Percentiles rank a stretch among this genome's conserved stretches.
Evolutionary conservation across 2,797 vertebrate species (phyloP).

Genomic region (Pyrocephalus nanus): DNA sequence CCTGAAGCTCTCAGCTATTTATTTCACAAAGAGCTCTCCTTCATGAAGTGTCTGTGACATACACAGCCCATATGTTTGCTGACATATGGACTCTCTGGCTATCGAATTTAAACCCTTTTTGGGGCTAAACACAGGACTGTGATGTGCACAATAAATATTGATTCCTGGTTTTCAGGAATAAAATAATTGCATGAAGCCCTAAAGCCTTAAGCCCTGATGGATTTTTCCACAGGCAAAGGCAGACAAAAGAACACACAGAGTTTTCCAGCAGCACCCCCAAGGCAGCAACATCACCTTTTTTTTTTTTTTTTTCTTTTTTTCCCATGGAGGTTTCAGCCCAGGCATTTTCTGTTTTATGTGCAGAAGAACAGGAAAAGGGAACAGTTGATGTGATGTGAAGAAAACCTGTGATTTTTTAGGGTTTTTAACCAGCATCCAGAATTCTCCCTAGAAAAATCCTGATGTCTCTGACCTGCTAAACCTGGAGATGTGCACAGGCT

Average conservation of each 20-base stretch:
- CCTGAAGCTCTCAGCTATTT: neutral
- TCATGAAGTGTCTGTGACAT: no score
- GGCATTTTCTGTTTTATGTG: neutral
- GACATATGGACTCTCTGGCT: neutral
- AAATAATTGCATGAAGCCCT: neutral
- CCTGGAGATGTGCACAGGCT: neutral
- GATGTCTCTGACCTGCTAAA: neutral
- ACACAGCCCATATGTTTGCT: fast-evolving
- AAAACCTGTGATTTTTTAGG: neutral
- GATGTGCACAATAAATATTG: neutral
- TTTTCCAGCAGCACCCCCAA: neutral
- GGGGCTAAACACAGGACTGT: neutral
- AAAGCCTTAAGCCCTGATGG: neutral
- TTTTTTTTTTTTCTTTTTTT: neutral
- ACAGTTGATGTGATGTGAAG: neutral
- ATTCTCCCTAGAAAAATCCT: neutral
- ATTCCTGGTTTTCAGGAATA: neutral
- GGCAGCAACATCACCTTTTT: neutral
- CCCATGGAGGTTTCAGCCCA: neutral
- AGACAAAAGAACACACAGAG: neutral
- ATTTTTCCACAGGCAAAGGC: neutral
- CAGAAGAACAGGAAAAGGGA: neutral
- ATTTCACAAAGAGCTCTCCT: neutral
- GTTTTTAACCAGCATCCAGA: neutral
- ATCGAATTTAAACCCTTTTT: neutral